phyloP scores from a whole-genome alignment of 2,888 invertebrate species.

The Myathropa florea region DNA sequence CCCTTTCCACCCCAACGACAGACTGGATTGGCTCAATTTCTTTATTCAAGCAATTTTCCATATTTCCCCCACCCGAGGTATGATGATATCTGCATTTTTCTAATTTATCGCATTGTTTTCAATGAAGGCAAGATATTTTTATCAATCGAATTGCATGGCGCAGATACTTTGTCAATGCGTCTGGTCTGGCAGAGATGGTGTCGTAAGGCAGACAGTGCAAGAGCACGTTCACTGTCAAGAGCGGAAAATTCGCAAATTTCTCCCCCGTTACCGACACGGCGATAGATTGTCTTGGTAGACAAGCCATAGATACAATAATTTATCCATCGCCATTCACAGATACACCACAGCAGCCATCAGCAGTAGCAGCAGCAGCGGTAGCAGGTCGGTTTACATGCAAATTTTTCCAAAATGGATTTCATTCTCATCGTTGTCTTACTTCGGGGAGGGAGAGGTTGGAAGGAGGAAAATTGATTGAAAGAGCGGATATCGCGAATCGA shows the following conservation, averaged over 20 bases:
- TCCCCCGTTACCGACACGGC: not conserved
- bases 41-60: not conserved
- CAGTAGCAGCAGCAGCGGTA: not conserved
- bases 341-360: not conserved
- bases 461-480: slow-evolving; percentile 51
- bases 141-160: slow-evolving; percentile 53
- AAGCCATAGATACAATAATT: not conserved
- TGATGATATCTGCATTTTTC: slow-evolving; percentile 24
- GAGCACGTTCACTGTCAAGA: slow-evolving; percentile 1
- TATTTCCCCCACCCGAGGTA: not conserved
- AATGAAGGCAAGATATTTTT: not conserved
- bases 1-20: not conserved
- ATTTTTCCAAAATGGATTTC: slow-evolving; percentile 53
- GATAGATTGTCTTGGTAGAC: not conserved
- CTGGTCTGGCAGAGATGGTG: not conserved
- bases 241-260: slow-evolving; percentile 55
- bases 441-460: too few species aligned
- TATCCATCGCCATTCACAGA: slow-evolving; percentile 32
- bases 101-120: slow-evolving; percentile 59
- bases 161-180: slow-evolving; percentile 40
- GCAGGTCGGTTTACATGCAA: slow-evolving; percentile 49
- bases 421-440: not conserved
- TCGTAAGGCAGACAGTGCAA: not conserved
- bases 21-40: not conserved
- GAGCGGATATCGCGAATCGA: slow-evolving; percentile 63